Evolutionary conservation across 2,113 vertebrate genomes (phyloP), one percentile per base, ranked within the genome.

Genomic region (Macroglossus sobrinus): DNA sequence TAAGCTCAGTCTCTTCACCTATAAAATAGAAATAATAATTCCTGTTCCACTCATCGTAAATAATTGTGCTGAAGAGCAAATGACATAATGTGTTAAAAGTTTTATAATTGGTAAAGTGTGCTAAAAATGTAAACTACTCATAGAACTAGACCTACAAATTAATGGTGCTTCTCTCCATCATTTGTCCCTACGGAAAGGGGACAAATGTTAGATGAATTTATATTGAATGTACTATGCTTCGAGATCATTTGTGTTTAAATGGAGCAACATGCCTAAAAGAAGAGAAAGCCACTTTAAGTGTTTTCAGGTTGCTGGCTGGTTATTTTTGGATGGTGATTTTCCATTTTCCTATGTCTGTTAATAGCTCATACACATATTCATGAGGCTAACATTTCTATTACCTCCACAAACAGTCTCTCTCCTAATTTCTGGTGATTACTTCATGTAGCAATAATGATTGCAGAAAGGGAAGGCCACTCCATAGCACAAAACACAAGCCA

Each of bases 111-210:
- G 14, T 80, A 71, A 91, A 76, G 28, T 50, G 26, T 47, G 12
- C n/a, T 78, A 57, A 89, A 93, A n/a, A 89, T 38, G 33, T 89
- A 81, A 72, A 89, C 15, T 5, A 35, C 9, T 90, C 21, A 33
- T 5, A 79, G 22, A 91, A 95, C 40, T 57, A 91, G 40, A 93
- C 71, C 45, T 88, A 84, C 18, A 94, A 80, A 88, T 68, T 84
- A 47, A 89, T 35, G 26, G 45, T n/a, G 5, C 21, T 19, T 80
- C 59, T 85, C 28, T 75, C 79, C 30, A 84, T 81, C 55, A n/a
- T n/a, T 79, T 84, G 24, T 72, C 47, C 57, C 38, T 30, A 0
- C 24, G 35, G 28, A 95, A 89, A 96, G 22, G 0, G n/a, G n/a
- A n/a, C n/a, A n/a, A n/a, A n/a, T n/a, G n/a, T n/a, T n/a, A n/a